phyloP scores from a whole-genome alignment of 1,140 invertebrate species.

The Panulirus ornatus region DNA sequence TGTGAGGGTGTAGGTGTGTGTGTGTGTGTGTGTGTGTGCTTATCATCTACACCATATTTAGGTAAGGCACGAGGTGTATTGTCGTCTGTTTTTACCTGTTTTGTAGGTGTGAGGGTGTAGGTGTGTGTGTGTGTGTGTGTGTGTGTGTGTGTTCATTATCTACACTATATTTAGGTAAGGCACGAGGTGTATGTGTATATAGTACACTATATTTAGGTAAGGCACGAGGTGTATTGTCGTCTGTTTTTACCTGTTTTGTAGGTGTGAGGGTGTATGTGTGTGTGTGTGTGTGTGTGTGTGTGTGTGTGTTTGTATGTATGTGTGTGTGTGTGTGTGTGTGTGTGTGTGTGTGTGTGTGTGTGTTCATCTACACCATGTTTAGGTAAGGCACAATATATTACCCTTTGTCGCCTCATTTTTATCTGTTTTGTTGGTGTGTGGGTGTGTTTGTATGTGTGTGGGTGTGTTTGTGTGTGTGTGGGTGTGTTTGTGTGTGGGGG shows the following conservation, averaged over 20 bases:
- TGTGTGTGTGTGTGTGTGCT: background rate
- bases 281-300: background rate
- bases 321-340: constrained; percentile 22
- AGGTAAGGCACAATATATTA: constrained; percentile 70
- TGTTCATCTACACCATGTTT: constrained; percentile 81
- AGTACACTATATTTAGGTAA: no score
- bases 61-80: no score
- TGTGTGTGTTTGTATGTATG: background rate
- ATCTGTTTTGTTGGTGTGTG: background rate
- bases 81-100: no score
- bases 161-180: constrained; percentile 80
- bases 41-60: no score
- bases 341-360: constrained; percentile 34
- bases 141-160: constrained; percentile 80
- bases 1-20: background rate
- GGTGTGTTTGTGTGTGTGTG: no score
- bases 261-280: background rate
- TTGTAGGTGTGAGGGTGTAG: background rate
- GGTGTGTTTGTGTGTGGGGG: no score
- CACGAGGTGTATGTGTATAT: no score
- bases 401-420: background rate
- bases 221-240: no score
- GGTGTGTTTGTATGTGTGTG: no score
- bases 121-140: background rate
- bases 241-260: no score